A percentile compares a stretch with the other conserved stretches of the same genome.
Evolutionary conservation across 1,140 invertebrate genomes (phyloP).

Genomic region (Choristoneura fumiferana): DNA sequence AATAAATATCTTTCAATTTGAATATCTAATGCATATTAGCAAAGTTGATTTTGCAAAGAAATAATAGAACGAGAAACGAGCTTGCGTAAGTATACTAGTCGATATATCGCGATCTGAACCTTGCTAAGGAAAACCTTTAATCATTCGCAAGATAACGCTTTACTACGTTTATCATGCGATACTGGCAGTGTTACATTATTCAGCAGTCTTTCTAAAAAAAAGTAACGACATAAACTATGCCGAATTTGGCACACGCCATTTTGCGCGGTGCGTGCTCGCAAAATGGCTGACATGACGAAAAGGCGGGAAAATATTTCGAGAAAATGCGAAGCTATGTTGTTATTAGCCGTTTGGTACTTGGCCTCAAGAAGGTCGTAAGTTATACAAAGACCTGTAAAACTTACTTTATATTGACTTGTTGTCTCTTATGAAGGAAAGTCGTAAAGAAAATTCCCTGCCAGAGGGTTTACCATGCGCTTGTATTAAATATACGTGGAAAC

Average conservation of each 20-base stretch:
- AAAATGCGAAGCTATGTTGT: neutral
- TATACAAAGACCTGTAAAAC: slow-evolving; percentile 7
- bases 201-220: slow-evolving; percentile 2
- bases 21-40: too few relatives aligned
- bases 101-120: too few relatives aligned
- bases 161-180: neutral
- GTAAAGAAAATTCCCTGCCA: slow-evolving; percentile 5
- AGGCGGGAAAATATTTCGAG: neutral
- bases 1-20: too few relatives aligned
- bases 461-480: slow-evolving; percentile 2
- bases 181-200: slow-evolving; percentile 12
- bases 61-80: too few relatives aligned
- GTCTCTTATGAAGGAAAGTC: slow-evolving; percentile 15
- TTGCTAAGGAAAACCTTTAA: too few relatives aligned
- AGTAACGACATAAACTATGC: slow-evolving; percentile 5
- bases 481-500: slow-evolving; percentile 7
- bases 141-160: too few relatives aligned
- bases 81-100: too few relatives aligned
- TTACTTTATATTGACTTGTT: slow-evolving; percentile 19
- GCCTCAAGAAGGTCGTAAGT: slow-evolving; percentile 8
- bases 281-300: slow-evolving; percentile 2
- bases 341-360: neutral
- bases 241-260: slow-evolving; percentile 12
- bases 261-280: neutral
- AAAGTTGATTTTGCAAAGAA: too few relatives aligned